These are phyloP conservation scores for Podarcis siculus DNA, from an alignment of 2,797 vertebrate genomes.

Conservation along the genomic window DNA sequence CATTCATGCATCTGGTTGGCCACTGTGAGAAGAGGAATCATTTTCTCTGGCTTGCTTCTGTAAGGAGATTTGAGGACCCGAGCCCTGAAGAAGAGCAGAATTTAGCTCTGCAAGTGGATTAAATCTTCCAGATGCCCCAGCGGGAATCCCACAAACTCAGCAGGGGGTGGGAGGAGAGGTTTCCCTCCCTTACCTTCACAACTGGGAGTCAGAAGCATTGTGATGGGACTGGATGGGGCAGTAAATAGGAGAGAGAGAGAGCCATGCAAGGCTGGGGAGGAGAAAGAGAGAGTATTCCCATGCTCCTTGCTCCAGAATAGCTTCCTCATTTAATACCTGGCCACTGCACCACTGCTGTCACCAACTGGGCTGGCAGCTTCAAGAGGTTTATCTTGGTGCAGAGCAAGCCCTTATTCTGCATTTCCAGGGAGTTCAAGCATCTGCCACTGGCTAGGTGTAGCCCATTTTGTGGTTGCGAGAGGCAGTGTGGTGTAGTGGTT, in stretches of 20 bases:
- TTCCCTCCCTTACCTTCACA: background rate
- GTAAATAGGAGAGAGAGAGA: background rate
- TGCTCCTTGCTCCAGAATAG: background rate
- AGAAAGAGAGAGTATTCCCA: background rate
- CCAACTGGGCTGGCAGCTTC: background rate
- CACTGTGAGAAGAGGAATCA: too few relatives aligned
- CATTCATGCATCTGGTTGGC: too few relatives aligned
- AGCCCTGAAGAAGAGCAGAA: background rate
- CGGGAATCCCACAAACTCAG: background rate
- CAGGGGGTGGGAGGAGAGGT: background rate
- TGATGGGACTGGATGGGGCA: background rate
- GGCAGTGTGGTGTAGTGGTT: background rate
- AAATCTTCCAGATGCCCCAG: too few relatives aligned
- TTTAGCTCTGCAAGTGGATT: too few relatives aligned
- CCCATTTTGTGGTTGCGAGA: too few relatives aligned
- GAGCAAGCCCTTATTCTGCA: too few relatives aligned
- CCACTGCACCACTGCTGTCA: background rate
- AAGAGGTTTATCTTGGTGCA: background rate
- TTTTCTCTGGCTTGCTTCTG: background rate
- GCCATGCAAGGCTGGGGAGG: background rate
- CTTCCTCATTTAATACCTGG: background rate
- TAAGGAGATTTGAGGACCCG: background rate
- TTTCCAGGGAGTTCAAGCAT: background rate
- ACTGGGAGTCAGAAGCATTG: background rate
- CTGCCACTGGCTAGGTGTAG: too few relatives aligned